A percentile compares a stretch with the other conserved stretches of the same genome.
Evolutionary conservation across 2,888 invertebrate genomes (phyloP).

Genomic region (Synergus gifuensis): DNA sequence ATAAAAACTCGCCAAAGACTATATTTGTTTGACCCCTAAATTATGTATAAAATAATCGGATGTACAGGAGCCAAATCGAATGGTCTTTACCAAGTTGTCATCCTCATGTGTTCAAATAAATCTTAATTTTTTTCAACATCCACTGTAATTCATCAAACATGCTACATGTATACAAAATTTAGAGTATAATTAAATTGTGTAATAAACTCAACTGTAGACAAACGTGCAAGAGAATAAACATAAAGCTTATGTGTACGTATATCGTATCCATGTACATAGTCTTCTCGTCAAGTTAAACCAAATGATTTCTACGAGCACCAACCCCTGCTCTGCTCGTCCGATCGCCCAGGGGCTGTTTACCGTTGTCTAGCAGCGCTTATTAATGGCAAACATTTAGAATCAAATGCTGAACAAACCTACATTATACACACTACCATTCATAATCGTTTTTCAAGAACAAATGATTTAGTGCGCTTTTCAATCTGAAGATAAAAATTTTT

Average conservation of each 20-base stretch:
- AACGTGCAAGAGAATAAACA: neutral
- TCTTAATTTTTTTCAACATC: neutral
- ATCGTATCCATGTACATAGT: neutral
- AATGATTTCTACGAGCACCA: conserved; percentile 5
- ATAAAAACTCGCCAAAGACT: too few species aligned
- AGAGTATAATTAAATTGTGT: neutral
- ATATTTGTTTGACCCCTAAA: too few species aligned
- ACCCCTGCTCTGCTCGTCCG: neutral
- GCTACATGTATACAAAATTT: neutral
- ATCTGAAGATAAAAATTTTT: too few species aligned
- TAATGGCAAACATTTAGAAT: conserved; percentile 25
- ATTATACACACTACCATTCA: neutral
- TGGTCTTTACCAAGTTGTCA: too few species aligned
- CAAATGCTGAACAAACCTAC: neutral
- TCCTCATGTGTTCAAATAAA: too few species aligned
- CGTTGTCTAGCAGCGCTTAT: conserved; percentile 35
- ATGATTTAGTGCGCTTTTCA: neutral
- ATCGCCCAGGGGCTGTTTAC: conserved; percentile 22
- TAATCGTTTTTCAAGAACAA: neutral
- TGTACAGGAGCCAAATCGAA: too few species aligned
- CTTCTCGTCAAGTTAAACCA: conserved; percentile 19
- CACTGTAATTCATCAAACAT: neutral
- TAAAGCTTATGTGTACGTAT: neutral
- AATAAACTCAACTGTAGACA: neutral
- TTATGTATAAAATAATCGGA: too few species aligned